Conservation (phyloP, 2,888 invertebrate genomes). For the Lagria hirta region DNA sequence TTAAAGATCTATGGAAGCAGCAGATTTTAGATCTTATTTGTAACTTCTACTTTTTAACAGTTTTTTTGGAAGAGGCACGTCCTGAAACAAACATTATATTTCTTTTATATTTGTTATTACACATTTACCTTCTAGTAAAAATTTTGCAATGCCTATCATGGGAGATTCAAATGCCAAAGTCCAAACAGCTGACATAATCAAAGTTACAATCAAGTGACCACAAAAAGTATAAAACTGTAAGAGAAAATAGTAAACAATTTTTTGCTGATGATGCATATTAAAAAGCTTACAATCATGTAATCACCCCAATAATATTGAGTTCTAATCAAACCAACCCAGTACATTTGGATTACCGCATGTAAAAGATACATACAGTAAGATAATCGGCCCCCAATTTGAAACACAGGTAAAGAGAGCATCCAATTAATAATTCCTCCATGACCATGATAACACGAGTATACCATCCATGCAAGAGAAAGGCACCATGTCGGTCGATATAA, state of each 20-base stretch:
- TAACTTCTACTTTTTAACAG: too few relatives aligned
- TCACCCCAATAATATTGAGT: conserved; percentile 36
- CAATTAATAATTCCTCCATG: conserved; percentile 52
- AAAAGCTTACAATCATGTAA: conserved; percentile 38
- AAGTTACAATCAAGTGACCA: conserved; percentile 52
- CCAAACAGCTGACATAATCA: conserved; percentile 51
- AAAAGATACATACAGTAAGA: conserved; percentile 60
- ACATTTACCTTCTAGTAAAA: too few relatives aligned
- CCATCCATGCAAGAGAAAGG: conserved; percentile 17
- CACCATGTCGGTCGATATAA: conserved; percentile 23
- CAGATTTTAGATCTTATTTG: too few relatives aligned
- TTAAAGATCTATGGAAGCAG: too few relatives aligned
- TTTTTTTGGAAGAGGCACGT: too few relatives aligned
- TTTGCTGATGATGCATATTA: conserved; percentile 1
- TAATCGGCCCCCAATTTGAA: conserved; percentile 58
- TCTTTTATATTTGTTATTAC: too few relatives aligned
- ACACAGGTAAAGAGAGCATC: conserved; percentile 56
- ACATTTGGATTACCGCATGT: conserved; percentile 51
- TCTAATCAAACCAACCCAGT: conserved; percentile 33
- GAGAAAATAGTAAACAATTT: conserved; percentile 12
- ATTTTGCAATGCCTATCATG: conserved; percentile 53
- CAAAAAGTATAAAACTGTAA: conserved; percentile 52
- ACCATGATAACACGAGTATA: conserved; percentile 21
- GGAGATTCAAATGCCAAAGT: conserved; percentile 57
- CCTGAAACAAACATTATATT: too few relatives aligned